Evolutionary conservation across 1,140 invertebrate genomes (phyloP), one percentile per base, ranked within the genome.

Genomic region (Leptonema lineaticorne): DNA sequence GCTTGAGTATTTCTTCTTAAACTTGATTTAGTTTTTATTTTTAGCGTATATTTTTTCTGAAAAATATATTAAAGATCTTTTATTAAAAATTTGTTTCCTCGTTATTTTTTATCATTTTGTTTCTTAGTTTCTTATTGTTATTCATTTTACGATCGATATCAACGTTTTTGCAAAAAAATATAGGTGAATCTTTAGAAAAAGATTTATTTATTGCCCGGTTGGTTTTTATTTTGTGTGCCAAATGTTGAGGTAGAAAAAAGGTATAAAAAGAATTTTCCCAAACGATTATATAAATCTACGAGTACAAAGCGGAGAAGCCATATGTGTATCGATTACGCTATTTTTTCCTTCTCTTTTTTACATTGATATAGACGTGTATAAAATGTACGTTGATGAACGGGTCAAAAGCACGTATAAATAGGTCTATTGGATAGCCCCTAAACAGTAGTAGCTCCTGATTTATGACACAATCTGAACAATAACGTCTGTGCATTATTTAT

Each of bases 161-260:
- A n/a, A n/a, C 50, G 50, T 41, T 41, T 41, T 41, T 41, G 37
- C 37, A 14, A 16, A 9, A 5, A 20, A 26, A 53, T 53, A 20
- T 20, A 20, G 50, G 24, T 53, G 50, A 11, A 53, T 53, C 50
- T 53, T 53, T 53, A 53, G 27, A 53, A 53, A 53, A 24, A 53
- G 50, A 53, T 53, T 53, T 53, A n/a, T n/a, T n/a, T n/a, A 53
- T 53, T 53, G n/a, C 46, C 46, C 46, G 50, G 20, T 53, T 24
- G 50, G 50, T 24, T 53, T 16, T 3, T 53, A 53, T 53, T 53
- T 53, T 53, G 50, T 26, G 50, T 53, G 50, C 50, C 20, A 24
- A 53, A 53, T 53, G 18, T 9, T n/a, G n/a, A n/a, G n/a, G n/a
- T n/a, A n/a, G n/a, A n/a, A n/a, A n/a, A n/a, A n/a, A n/a, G n/a